Base-by-base conservation (phyloP, 2,797 vertebrate species). In the Crypturellus tataupa region DNA sequence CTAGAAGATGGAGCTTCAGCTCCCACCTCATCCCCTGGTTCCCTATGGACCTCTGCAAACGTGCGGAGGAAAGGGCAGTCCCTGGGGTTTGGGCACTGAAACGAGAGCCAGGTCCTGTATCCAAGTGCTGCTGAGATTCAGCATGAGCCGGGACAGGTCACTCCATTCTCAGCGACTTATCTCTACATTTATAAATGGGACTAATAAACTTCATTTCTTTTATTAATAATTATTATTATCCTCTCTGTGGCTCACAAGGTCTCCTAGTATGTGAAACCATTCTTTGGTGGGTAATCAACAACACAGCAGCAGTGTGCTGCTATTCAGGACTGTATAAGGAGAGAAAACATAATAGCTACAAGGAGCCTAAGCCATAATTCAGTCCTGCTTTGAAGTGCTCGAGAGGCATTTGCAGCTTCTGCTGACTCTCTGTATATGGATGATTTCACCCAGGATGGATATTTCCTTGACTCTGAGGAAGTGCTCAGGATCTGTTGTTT, bases 211-310 rank as follows among this genome's bases (percentile, higher is more conserved):
- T 31, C 14, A 16, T 78, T 23, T 67, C 3, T 40, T 80, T 44
- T 5, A 15, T 33, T 55, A 12, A 25, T 49, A 49, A 15, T 33
- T 37, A 12, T 44, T 5, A 15, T 31, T 51, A 12, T 49, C 29
- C 24, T 18, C 25, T 47, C 6, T 31, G n/a, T 37, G 80, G 46
- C 8, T 17, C 39, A 18, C 29, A 7, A 21, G 4, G 12, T 42
- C 25, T 73, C 68, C 49, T 35, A 44, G 2, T 40, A 0, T 2
- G 29, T 58, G 76, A 29, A 68, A 16, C 24, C 40, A 12, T 35
- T 55, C 63, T 35, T 27, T 15, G 4, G 59, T 49, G 0, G 6
- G 44, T 19, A 2, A 15, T 40, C 1, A 23, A 37, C 6, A 70
- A 27, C 42, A 0, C 29, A 29, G 55, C 42, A 8, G 44, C 27